phyloP scores from a whole-genome alignment of 2,113 vertebrate species.

The Clarias magur region DNA sequence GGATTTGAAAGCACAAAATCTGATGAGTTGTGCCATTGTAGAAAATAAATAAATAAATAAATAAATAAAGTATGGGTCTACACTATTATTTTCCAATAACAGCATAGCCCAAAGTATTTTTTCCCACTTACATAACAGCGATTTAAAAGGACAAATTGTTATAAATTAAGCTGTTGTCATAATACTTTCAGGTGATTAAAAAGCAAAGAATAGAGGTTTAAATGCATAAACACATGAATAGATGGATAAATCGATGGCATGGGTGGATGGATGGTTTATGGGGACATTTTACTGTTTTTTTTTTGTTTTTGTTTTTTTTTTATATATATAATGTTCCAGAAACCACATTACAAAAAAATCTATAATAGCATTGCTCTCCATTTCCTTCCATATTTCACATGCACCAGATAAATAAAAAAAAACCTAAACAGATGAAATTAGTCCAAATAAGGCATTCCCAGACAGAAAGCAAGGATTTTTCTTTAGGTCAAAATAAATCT shows the following conservation, averaged over 20 bases:
- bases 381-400: constrained; percentile 32
- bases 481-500: neutral
- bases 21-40: neutral
- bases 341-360: constrained; percentile 42
- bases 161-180: too few species aligned
- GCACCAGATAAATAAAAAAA: neutral
- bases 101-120: neutral
- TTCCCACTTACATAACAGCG: neutral
- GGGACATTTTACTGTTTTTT: neutral
- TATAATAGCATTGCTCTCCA: constrained; percentile 42
- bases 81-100: neutral
- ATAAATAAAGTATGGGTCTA: neutral
- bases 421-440: constrained; percentile 7
- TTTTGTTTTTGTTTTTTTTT: too few species aligned
- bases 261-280: neutral
- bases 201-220: neutral
- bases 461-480: constrained; percentile 51
- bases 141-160: neutral
- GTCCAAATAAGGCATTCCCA: constrained; percentile 44
- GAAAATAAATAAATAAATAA: neutral
- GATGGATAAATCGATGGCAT: neutral
- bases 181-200: too few species aligned
- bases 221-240: neutral
- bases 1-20: neutral
- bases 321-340: neutral